These are phyloP conservation scores for Pterois miles DNA, from an alignment of 2,797 vertebrate species.

Conservation along the genomic window DNA sequence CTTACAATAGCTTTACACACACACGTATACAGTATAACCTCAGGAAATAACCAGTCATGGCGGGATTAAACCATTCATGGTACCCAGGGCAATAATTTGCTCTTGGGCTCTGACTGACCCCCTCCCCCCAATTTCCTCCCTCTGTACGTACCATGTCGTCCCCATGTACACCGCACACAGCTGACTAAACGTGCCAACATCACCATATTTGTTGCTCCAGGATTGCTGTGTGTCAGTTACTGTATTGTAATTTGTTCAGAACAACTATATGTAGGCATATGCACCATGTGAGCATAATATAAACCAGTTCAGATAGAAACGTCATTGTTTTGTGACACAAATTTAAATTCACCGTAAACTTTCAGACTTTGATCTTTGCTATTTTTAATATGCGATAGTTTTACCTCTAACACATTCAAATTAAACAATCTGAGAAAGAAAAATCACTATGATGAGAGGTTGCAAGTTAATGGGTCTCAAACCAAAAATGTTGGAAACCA, in stretches of 20 bases:
- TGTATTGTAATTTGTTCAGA: background rate
- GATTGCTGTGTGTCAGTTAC: background rate
- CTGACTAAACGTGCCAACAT: background rate
- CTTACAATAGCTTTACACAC: conserved; percentile 5
- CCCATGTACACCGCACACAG: background rate
- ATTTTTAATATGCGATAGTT: background rate
- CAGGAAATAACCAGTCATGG: conserved; percentile 18
- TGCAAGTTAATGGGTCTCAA: background rate
- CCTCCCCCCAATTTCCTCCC: background rate
- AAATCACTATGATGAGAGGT: background rate
- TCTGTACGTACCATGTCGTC: background rate
- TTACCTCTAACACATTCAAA: background rate
- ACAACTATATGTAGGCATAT: background rate
- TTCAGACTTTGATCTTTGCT: background rate
- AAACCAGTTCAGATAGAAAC: background rate
- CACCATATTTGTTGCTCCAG: background rate
- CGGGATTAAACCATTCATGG: conserved; percentile 5
- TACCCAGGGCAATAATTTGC: background rate
- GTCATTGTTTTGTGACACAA: background rate
- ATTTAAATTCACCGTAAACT: background rate
- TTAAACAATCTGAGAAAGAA: background rate
- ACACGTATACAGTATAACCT: conserved; percentile 1
- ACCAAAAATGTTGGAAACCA: background rate
- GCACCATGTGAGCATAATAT: background rate
- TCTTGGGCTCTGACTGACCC: background rate